Conservation (phyloP, 37 sponge, comb jelly and placozoan species). For the Ianthella basta region DNA sequence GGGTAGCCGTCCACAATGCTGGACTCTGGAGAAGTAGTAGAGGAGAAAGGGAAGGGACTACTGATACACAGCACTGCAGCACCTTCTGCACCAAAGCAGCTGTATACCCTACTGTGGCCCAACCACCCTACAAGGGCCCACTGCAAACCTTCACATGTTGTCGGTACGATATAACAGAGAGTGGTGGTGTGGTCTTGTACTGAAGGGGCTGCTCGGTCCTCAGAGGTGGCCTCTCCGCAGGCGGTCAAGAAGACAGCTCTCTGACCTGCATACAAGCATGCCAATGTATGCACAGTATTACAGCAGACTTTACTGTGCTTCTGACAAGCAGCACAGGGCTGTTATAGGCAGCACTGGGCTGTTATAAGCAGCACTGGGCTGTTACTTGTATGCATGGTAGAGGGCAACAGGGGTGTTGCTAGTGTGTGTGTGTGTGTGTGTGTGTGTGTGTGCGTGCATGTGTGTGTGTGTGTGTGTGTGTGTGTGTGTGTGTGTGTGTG, state of each 20-base stretch:
- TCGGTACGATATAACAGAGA: constrained; percentile 53
- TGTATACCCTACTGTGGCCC: not conserved
- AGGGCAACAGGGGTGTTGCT: not conserved
- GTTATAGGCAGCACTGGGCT: too few species aligned
- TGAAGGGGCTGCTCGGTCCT: constrained; percentile 13
- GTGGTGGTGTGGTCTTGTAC: constrained; percentile 28
- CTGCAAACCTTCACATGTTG: constrained; percentile 41
- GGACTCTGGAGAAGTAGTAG: constrained; percentile 29
- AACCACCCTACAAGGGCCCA: not conserved
- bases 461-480: not conserved
- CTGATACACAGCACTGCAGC: not conserved
- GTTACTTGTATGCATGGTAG: not conserved
- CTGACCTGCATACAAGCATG: constrained; percentile 21
- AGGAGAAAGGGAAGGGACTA: not conserved
- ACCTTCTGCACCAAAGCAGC: not conserved
- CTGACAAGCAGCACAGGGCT: too few species aligned
- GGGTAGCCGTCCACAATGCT: constrained; percentile 34
- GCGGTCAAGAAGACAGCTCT: constrained; percentile 70
- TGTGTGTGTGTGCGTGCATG: not conserved
- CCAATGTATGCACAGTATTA: not conserved
- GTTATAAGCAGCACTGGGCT: too few species aligned
- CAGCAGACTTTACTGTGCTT: too few species aligned
- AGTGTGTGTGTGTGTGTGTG: not conserved
- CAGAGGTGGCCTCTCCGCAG: constrained; percentile 55
- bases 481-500: not conserved